A percentile compares a stretch with the other conserved stretches of the same genome.
phyloP scores from a whole-genome alignment of 1,140 invertebrate genomes.

The Drosophila orosa region DNA sequence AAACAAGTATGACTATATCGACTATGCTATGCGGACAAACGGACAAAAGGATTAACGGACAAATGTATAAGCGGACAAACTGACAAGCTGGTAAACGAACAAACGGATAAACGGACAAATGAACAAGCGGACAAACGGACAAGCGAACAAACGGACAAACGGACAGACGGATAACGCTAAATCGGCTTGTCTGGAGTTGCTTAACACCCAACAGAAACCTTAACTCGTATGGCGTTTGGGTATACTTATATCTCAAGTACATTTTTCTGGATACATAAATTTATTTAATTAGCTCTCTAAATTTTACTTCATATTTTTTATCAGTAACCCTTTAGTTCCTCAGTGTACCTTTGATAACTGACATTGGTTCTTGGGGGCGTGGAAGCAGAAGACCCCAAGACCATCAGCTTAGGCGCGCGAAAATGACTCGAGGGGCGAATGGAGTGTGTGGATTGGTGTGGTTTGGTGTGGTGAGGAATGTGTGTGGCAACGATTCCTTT shows the following conservation, averaged over 20 bases:
- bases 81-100: too few relatives aligned
- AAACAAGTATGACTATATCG: too few relatives aligned
- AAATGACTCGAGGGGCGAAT: conserved; percentile 28
- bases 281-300: neutral
- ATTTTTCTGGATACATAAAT: neutral
- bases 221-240: neutral
- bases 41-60: too few relatives aligned
- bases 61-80: too few relatives aligned
- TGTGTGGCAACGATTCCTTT: conserved; percentile 14
- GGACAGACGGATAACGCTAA: neutral
- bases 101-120: too few relatives aligned
- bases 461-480: neutral
- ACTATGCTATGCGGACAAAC: too few relatives aligned
- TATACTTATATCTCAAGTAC: neutral
- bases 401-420: conserved; percentile 41
- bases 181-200: neutral
- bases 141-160: too few relatives aligned
- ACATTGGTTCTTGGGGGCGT: conserved; percentile 22
- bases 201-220: neutral
- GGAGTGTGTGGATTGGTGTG: conserved; percentile 5
- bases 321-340: too few relatives aligned
- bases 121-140: neutral
- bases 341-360: conserved; percentile 17
- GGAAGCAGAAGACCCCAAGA: conserved; percentile 13
- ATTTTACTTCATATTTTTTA: too few relatives aligned